These are phyloP conservation scores for Sphaeramia orbicularis DNA, from an alignment of 2,797 vertebrate genomes.

Conservation along the genomic window DNA sequence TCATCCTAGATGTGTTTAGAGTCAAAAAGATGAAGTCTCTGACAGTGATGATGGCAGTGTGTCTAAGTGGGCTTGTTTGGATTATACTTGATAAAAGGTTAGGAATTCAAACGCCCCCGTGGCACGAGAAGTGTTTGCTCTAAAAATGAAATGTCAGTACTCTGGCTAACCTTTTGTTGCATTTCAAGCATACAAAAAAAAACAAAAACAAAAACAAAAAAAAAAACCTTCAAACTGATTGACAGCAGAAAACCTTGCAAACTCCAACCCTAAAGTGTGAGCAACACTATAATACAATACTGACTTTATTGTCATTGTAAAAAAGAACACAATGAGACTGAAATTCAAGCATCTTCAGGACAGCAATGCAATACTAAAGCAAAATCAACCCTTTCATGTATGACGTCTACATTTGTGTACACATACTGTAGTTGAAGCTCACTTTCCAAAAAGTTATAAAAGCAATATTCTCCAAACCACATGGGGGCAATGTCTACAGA, in stretches of 20 bases:
- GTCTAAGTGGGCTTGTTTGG: not conserved
- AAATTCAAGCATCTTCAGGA: too few relatives aligned
- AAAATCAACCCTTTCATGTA: too few relatives aligned
- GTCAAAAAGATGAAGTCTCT: slow-evolving; percentile 14
- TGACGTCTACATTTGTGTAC: too few relatives aligned
- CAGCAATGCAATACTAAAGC: too few relatives aligned
- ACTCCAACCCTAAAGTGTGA: not conserved
- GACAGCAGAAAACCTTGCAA: not conserved
- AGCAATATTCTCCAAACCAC: too few relatives aligned
- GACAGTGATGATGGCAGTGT: not conserved
- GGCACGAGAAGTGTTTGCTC: slow-evolving; percentile 14
- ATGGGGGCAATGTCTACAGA: too few relatives aligned
- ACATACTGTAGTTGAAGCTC: too few relatives aligned
- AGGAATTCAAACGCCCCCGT: slow-evolving; percentile 3
- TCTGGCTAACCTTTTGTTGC: slow-evolving; percentile 32
- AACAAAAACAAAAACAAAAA: too few relatives aligned
- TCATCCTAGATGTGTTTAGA: slow-evolving; percentile 24
- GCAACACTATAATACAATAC: too few relatives aligned
- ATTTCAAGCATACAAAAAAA: not conserved
- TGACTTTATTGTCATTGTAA: too few relatives aligned
- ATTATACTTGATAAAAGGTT: slow-evolving; percentile 22
- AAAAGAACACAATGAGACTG: too few relatives aligned
- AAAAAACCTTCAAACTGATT: not conserved
- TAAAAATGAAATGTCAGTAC: slow-evolving; percentile 34
- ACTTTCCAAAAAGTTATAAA: too few relatives aligned